Conservation (phyloP, 2,113 vertebrate genomes). For the Stictonetta naevosa region DNA sequence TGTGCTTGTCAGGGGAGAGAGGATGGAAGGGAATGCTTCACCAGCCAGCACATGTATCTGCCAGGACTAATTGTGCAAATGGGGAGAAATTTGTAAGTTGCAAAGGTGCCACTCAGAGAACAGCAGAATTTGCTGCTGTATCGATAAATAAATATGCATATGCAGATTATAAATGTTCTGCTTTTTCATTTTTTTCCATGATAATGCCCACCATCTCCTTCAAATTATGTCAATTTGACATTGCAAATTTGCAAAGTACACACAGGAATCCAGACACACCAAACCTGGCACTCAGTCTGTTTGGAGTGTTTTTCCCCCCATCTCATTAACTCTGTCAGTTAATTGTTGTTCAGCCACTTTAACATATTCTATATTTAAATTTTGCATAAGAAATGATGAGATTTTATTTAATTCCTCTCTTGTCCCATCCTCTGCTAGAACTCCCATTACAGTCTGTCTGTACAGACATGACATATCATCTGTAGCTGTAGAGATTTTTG, state of each 20-base stretch:
- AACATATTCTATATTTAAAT: constrained; percentile 41
- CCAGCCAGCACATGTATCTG: constrained; percentile 23
- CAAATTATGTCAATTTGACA: constrained; percentile 57
- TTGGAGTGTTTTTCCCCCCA: neutral
- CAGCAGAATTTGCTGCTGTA: constrained; percentile 42
- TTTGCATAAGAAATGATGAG: constrained; percentile 40
- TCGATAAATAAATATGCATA: constrained; percentile 64
- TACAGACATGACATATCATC: neutral
- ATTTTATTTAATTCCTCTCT: constrained; percentile 50
- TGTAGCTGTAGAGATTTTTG: neutral
- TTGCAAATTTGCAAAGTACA: constrained; percentile 47
- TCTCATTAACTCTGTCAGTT: constrained; percentile 55
- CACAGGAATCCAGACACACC: constrained; percentile 33
- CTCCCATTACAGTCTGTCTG: constrained; percentile 18
- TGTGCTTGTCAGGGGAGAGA: neutral
- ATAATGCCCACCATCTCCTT: constrained; percentile 3
- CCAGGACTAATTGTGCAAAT: constrained; percentile 62
- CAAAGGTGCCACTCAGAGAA: constrained; percentile 32
- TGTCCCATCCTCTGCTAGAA: constrained; percentile 13
- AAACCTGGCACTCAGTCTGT: neutral
- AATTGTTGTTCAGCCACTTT: constrained; percentile 43
- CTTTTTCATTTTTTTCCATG: neutral
- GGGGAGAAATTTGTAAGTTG: constrained; percentile 59
- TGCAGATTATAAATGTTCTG: constrained; percentile 44
- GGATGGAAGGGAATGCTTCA: constrained; percentile 5